phyloP scores from a whole-genome alignment of 2,888 invertebrate genomes.

The Dicyrtomina minuta region DNA sequence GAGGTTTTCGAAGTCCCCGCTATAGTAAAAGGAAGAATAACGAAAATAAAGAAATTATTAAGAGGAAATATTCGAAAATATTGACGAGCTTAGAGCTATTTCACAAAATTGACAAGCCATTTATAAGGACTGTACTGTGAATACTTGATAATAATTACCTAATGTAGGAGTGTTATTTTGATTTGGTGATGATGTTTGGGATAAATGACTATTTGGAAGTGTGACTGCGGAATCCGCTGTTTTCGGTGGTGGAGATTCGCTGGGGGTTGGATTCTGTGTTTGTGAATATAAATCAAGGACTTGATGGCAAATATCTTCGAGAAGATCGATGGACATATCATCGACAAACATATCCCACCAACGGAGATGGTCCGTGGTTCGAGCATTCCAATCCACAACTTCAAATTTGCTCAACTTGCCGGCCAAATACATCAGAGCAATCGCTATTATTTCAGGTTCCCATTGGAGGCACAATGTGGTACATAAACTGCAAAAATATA shows the following conservation, averaged over 20 bases:
- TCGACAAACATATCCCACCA: constrained; percentile 99
- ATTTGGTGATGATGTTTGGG: constrained; percentile 18
- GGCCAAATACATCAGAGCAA: constrained; percentile 94
- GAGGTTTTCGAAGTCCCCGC: constrained; percentile 30
- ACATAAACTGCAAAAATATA: constrained; percentile 74
- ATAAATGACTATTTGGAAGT: background rate
- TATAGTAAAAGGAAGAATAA: background rate
- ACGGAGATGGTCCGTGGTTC: constrained; percentile 71
- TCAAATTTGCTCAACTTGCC: constrained; percentile 95
- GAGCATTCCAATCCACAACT: constrained; percentile 86
- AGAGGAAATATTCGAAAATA: background rate
- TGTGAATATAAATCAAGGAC: constrained; percentile 86
- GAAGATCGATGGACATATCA: constrained; percentile 86
- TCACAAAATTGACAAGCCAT: background rate
- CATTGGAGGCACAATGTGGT: constrained; percentile 95
- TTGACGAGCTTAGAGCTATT: background rate
- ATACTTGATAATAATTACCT: too few relatives aligned
- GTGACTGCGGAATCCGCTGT: background rate
- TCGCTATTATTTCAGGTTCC: constrained; percentile 98
- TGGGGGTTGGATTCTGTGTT: constrained; percentile 63
- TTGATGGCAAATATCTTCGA: constrained; percentile 95
- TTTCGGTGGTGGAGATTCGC: constrained; percentile 57
- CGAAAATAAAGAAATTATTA: background rate
- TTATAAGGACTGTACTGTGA: background rate
- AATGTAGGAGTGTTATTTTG: constrained; percentile 26